phyloP scores from a whole-genome alignment of 1,140 invertebrate species.

The Penaeus indicus region DNA sequence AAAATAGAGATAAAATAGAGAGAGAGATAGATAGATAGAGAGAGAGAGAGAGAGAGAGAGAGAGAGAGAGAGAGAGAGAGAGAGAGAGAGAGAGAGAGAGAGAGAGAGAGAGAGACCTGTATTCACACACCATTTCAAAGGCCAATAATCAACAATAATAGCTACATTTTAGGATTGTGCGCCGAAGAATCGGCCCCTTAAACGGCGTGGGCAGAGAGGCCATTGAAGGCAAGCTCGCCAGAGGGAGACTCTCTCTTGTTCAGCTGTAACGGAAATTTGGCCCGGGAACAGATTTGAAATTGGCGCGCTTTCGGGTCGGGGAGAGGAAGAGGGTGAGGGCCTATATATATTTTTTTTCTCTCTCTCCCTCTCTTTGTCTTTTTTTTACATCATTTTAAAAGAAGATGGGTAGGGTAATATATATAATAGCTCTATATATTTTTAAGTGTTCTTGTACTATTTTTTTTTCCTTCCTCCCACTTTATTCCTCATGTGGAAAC shows the following conservation, averaged over 20 bases:
- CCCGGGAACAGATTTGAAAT: constrained; percentile 53
- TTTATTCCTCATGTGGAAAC: no score
- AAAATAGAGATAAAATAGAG: no score
- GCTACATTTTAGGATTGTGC: constrained; percentile 60
- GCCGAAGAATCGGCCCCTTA: constrained; percentile 52
- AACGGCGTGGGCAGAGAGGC: constrained; percentile 49
- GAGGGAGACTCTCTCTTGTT: constrained; percentile 43
- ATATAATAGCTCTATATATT: no score
- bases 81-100: not conserved
- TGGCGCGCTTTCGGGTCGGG: constrained; percentile 40
- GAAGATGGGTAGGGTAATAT: not conserved
- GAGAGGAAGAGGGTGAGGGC: constrained; percentile 21
- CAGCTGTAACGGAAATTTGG: constrained; percentile 56
- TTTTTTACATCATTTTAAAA: no score
- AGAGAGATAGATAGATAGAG: not conserved
- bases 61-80: not conserved
- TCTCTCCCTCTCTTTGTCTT: no score
- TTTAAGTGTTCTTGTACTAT: no score
- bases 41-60: not conserved
- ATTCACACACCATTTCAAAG: constrained; percentile 58
- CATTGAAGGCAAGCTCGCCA: constrained; percentile 32
- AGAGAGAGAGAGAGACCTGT: constrained; percentile 18
- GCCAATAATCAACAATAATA: constrained; percentile 60
- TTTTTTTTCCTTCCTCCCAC: no score
- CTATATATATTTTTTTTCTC: not conserved